phyloP scores from a whole-genome alignment of 2,113 vertebrate genomes.

The Eolophus roseicapilla region DNA sequence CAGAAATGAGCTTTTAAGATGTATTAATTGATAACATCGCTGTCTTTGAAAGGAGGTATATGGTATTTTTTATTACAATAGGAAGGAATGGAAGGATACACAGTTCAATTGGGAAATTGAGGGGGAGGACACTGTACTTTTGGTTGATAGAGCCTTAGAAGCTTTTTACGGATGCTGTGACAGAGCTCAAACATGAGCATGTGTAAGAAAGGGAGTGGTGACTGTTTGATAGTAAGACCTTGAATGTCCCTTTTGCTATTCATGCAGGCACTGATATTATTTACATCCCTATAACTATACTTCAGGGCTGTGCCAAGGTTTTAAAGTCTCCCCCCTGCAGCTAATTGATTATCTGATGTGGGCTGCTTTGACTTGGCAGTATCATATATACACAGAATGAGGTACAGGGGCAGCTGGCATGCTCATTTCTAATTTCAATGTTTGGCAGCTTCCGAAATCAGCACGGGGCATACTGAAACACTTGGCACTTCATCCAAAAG shows the following conservation, averaged over 20 bases:
- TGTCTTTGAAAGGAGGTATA: not conserved
- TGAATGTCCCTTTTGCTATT: conserved; percentile 27
- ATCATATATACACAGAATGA: conserved; percentile 53
- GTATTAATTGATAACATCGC: not conserved
- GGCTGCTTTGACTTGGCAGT: conserved; percentile 50
- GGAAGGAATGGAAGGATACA: not conserved
- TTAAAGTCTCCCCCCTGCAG: not conserved
- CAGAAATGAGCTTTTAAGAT: not conserved
- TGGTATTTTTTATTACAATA: not conserved
- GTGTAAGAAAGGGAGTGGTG: not conserved
- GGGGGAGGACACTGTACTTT: not conserved
- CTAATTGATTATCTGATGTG: conserved; percentile 71
- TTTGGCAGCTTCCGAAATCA: conserved; percentile 69
- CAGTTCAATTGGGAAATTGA: not conserved
- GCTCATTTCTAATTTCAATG: conserved; percentile 56
- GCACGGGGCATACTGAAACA: conserved; percentile 36
- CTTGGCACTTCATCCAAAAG: conserved; percentile 59
- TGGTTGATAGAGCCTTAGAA: not conserved
- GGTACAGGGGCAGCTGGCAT: conserved; percentile 62
- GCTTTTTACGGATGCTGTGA: not conserved
- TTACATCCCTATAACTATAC: conserved; percentile 36
- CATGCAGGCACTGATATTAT: conserved; percentile 42
- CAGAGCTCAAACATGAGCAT: not conserved
- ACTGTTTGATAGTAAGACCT: not conserved
- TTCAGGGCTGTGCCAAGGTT: conserved; percentile 67